Base-by-base conservation (phyloP, 2,797 vertebrate species). In the Amniataba percoides region DNA sequence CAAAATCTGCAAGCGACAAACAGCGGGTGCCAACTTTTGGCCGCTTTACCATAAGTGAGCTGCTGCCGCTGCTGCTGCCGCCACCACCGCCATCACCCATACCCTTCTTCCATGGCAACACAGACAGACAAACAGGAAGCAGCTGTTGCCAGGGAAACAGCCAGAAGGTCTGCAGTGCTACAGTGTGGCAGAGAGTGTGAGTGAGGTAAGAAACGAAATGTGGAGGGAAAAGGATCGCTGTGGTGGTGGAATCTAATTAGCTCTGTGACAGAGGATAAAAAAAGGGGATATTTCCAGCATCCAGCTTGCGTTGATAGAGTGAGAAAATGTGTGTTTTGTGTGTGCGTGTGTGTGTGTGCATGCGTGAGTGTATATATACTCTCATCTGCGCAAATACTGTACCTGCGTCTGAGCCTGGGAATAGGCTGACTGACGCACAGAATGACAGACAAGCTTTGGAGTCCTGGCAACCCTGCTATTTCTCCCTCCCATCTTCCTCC, bases 131-230 rank as follows among this genome's bases (percentile, higher is more conserved):
- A 94, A 95, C 94, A 95, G 94, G 94, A 96, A 94, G 90, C 94
- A 93, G 93, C 92, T 94, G 95, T 96, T 95, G 92, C 94, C 92
- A 94, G 84, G 94, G 94, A 93, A 94, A 95, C 94, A 89, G 84
- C 83, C 84, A 87, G 86, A 87, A 88, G 90, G 82, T 90, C 84
- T 90, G 75, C 74, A 75, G 82, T 57, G 65, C 74, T 85, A 57
- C 74, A 87, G 89, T 77, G 89, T 84, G 88, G 88, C 87, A 88
- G 87, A 83, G 85, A 89, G 78, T 66, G 84, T 71, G 84, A 87
- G 83, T 60, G 91, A 93, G 92, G 92, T 93, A 94, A 91, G 82
- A 90, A 88, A 86, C 68, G 83, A 85, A 86, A 84, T 78, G 87
- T 75, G 69, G 36, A 83, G 52, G 74, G 69, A 72, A 81, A 77